Evolutionary conservation across 2,888 invertebrate genomes (phyloP), one percentile per base, ranked within the genome.

Genomic region (Phytoseiulus persimilis): DNA sequence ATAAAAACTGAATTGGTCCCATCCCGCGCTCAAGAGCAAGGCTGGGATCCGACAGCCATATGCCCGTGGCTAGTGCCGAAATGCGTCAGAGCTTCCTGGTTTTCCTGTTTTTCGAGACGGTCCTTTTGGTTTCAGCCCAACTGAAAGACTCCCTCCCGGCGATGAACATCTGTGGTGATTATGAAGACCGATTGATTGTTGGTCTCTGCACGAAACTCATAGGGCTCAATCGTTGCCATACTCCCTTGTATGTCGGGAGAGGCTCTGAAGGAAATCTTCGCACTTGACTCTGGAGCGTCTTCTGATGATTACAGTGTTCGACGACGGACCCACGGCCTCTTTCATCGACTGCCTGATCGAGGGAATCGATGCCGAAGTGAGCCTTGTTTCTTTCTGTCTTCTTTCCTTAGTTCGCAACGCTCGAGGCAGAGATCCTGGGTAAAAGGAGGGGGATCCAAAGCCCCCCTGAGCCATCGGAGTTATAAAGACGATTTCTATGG

Each of bases 331-430:
- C 87, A 87, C 87, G 0, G n/a, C 33, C 39, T 32, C 9, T 6
- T 87, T 87, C 87, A 87, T 87, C 33, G 33, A 87, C 33, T 87
- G 87, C 14, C 32, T 87, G 0, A 32, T 87, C 45, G 87, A 87
- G n/a, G n/a, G 45, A 45, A 32, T 33, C 45, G 87, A 87, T 45
- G 18, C 9, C 32, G 33, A 87, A 11, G 87, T 87, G 45, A 87
- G 87, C 5, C 18, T 14, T 23, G 5, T 65, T 18, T 28, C 18
- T 23, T 9, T 39, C 39, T 39, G 39, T 39, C 9, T 39, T 39
- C 39, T 39, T 39, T 9, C 39, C 39, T 6, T 39, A n/a, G n/a
- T n/a, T n/a, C n/a, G n/a, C n/a, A n/a, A n/a, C n/a, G n/a, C n/a
- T n/a, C n/a, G n/a, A n/a, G n/a, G n/a, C n/a, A n/a, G n/a, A n/a